These are phyloP conservation scores for Nematostella vectensis DNA, from an alignment of 92 coral and sea anemone genomes.

Conservation along the genomic window DNA sequence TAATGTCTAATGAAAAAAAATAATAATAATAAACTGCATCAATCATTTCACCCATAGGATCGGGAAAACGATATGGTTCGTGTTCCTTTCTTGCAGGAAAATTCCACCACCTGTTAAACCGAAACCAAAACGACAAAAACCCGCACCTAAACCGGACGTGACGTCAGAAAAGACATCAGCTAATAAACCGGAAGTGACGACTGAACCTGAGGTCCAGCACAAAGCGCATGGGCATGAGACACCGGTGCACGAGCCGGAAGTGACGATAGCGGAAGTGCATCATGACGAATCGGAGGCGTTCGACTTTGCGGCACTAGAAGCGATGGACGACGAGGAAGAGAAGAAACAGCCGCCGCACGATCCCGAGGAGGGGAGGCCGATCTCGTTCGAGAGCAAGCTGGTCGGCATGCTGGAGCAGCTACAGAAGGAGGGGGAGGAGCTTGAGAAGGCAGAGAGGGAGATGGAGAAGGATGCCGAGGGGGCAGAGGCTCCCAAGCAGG, in stretches of 20 bases:
- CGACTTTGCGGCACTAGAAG: neutral
- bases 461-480: neutral
- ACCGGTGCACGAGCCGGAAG: neutral
- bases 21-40: no score
- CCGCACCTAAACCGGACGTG: neutral
- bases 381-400: slow-evolving; percentile 28
- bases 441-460: neutral
- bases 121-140: neutral
- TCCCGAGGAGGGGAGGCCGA: slow-evolving; percentile 6
- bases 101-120: neutral
- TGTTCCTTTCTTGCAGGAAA: no score
- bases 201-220: neutral
- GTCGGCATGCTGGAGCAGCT: slow-evolving; percentile 28
- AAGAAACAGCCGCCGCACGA: neutral
- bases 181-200: neutral
- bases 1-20: no score
- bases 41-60: no score
- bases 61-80: no score
- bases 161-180: neutral
- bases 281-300: neutral
- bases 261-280: neutral
- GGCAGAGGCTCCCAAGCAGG: neutral
- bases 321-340: neutral
- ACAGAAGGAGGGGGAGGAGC: slow-evolving; percentile 21
- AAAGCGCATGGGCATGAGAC: neutral